Percentiles rank a stretch among this genome's conserved stretches.
These are phyloP conservation scores for Pelosia muscerda DNA, from an alignment of 2,888 invertebrate genomes.

Conservation along the genomic window DNA sequence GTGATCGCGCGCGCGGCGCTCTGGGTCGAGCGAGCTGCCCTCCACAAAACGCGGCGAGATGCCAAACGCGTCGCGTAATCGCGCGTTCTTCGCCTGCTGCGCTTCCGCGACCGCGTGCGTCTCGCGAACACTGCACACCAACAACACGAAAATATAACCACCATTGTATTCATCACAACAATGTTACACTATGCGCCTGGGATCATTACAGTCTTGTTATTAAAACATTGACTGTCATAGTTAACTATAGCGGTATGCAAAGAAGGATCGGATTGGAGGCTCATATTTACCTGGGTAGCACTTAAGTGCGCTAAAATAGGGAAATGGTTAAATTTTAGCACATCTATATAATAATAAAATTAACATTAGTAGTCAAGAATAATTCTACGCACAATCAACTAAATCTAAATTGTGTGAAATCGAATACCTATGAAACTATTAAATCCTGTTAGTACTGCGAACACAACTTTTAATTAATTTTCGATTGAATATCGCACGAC, in stretches of 20 bases:
- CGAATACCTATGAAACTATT: conserved; percentile 50
- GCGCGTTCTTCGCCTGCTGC: conserved; percentile 97
- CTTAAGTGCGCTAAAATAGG: conserved; percentile 84
- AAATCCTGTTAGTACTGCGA: conserved; percentile 48
- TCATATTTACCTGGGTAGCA: conserved; percentile 83
- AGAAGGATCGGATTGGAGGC: conserved; percentile 44
- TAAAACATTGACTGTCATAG: conserved; percentile 15
- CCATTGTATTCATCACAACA: conserved; percentile 2
- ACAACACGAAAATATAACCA: conserved; percentile 24
- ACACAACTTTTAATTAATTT: conserved; percentile 58
- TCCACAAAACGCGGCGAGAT: conserved; percentile 97
- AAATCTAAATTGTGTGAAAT: conserved; percentile 43
- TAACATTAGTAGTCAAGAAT: conserved; percentile 37
- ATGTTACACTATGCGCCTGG: conserved; percentile 14
- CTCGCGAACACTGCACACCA: conserved; percentile 92
- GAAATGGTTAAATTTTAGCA: conserved; percentile 70
- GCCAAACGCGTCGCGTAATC: conserved; percentile 97
- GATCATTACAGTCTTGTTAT: conserved; percentile 19
- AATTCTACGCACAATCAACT: conserved; percentile 40
- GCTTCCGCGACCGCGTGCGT: conserved; percentile 98
- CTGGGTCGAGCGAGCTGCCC: conserved; percentile 96
- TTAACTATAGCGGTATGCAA: conserved; percentile 14
- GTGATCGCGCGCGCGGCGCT: conserved; percentile 85
- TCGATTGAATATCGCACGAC: conserved; percentile 45
- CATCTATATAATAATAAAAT: conserved; percentile 39